Conservation (phyloP, 2,113 vertebrate genomes). For the Azemiops feae region DNA sequence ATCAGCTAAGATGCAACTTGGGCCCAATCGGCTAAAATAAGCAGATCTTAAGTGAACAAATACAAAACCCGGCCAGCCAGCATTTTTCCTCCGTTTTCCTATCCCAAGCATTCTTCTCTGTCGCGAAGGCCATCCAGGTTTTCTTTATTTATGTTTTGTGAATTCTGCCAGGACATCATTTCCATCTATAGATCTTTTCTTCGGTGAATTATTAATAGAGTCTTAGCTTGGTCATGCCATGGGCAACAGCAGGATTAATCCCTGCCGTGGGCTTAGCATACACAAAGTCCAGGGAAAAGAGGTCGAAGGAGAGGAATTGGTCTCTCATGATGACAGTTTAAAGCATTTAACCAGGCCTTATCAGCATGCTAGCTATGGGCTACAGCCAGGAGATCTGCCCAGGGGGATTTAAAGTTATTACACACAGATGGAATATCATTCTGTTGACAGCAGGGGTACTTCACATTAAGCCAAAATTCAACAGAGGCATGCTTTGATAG, state of each 20-base stretch:
- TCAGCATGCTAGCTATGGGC: not conserved
- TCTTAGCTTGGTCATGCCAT: not conserved
- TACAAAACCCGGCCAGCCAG: not conserved
- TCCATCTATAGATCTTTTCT: not conserved
- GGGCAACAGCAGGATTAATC: not conserved
- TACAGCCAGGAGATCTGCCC: not conserved
- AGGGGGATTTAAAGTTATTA: not conserved
- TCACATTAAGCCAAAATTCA: not conserved
- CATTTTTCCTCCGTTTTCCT: not conserved
- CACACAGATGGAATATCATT: not conserved
- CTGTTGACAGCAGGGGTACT: not conserved
- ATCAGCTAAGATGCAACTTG: not conserved
- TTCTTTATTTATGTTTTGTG: not conserved
- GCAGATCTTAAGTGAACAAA: not conserved
- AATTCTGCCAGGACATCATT: not conserved
- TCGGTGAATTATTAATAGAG: not conserved
- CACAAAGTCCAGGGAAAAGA: not conserved
- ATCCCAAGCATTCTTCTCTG: not conserved
- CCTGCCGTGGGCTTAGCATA: not conserved
- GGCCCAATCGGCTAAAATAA: not conserved
- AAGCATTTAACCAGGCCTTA: not conserved
- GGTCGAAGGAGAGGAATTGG: not conserved
- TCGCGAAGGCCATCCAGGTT: not conserved
- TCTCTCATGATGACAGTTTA: not conserved
- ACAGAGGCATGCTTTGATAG: constrained; percentile 5